These are phyloP conservation scores for Luscinia luscinia DNA, from an alignment of 2,797 vertebrate species.

Conservation along the genomic window DNA sequence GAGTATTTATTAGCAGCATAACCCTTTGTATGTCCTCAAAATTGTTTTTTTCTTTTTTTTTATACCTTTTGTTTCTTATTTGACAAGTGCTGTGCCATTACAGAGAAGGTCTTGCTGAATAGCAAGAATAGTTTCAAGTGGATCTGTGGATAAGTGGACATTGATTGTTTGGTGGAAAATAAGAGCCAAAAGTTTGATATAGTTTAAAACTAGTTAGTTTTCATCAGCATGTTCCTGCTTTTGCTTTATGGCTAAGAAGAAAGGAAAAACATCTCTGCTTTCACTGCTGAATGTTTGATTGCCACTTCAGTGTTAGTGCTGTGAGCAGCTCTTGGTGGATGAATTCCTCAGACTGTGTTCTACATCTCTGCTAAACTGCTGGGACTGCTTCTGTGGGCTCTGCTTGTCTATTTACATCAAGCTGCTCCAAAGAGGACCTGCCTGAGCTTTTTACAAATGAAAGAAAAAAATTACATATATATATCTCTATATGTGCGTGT, in stretches of 20 bases:
- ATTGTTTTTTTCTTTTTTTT: neutral
- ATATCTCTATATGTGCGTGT: fast-evolving
- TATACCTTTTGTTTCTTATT: neutral
- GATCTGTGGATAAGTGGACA: neutral
- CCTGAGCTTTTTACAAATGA: neutral
- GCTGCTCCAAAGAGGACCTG: neutral
- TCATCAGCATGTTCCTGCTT: neutral
- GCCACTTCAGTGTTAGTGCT: neutral
- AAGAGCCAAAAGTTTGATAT: neutral
- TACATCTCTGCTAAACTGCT: neutral
- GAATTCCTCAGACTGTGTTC: neutral
- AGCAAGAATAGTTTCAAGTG: neutral
- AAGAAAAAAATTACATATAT: neutral
- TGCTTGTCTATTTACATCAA: neutral
- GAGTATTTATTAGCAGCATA: neutral
- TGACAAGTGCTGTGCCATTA: neutral
- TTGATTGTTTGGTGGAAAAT: neutral
- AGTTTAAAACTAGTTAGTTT: neutral
- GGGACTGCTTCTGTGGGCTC: neutral
- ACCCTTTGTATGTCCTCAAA: neutral
- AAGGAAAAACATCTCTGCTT: neutral
- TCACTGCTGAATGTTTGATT: neutral
- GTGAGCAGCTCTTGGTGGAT: neutral
- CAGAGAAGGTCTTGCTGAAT: neutral
- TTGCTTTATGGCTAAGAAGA: neutral